A percentile compares a stretch with the other conserved stretches of the same genome.
phyloP scores from a whole-genome alignment of 1,140 invertebrate genomes.

The Thaumetopoea pityocampa region DNA sequence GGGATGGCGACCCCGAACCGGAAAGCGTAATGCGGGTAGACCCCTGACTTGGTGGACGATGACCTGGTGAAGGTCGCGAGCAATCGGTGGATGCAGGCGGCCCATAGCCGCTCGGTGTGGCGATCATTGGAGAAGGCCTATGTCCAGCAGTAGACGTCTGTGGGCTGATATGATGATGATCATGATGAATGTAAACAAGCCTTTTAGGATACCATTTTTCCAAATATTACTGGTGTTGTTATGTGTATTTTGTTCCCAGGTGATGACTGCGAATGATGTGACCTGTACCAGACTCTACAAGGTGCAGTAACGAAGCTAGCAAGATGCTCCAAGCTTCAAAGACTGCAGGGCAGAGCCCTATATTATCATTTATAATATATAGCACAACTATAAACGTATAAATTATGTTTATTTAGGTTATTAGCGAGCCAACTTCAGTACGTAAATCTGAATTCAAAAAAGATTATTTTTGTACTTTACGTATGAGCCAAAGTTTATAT shows the following conservation, averaged over 20 bases:
- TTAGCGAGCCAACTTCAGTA: conserved; percentile 25
- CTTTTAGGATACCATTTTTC: too few relatives aligned
- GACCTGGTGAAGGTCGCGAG: too few relatives aligned
- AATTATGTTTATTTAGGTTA: conserved; percentile 39
- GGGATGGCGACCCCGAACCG: too few relatives aligned
- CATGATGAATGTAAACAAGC: too few relatives aligned
- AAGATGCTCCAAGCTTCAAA: conserved; percentile 32
- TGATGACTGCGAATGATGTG: conserved; percentile 83
- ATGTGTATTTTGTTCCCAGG: conserved; percentile 68
- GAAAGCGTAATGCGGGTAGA: too few relatives aligned
- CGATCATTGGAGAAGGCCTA: too few relatives aligned
- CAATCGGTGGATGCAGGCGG: too few relatives aligned
- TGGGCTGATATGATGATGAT: too few relatives aligned
- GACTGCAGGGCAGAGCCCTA: conserved; percentile 55
- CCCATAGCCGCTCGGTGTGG: too few relatives aligned
- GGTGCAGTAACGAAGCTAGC: too few relatives aligned
- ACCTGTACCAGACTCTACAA: conserved; percentile 86
- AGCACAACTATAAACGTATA: conserved; percentile 56
- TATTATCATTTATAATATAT: conserved; percentile 36
- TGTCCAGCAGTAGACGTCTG: too few relatives aligned
- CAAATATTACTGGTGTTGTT: conserved; percentile 4
- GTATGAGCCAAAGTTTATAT: conserved; percentile 33
- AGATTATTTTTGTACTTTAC: conserved; percentile 34
- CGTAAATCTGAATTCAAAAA: conserved; percentile 22
- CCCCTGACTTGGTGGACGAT: too few relatives aligned